These are phyloP conservation scores for Caenorhabditis sp. DNA, from an alignment of 2,888 invertebrate species.

Conservation along the genomic window DNA sequence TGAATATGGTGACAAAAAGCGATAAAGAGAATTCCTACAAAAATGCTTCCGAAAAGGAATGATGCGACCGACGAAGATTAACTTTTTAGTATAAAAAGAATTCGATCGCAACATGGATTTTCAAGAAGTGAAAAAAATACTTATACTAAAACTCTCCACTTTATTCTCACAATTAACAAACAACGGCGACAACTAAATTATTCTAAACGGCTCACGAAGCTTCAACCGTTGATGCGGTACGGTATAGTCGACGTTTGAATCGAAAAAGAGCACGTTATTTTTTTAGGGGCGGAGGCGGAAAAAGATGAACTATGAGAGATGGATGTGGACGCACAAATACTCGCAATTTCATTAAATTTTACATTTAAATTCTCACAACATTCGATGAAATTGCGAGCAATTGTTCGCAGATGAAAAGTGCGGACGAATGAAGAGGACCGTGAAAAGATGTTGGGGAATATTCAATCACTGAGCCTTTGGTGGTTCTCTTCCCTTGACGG, in stretches of 20 bases:
- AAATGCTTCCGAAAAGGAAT: conserved; percentile 16
- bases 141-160: conserved; percentile 58
- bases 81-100: conserved; percentile 51
- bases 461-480: conserved; percentile 72
- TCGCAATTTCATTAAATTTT: conserved; percentile 61
- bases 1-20: conserved; percentile 30
- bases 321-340: conserved; percentile 32
- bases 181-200: conserved; percentile 49
- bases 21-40: conserved; percentile 41
- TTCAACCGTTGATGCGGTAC: neutral
- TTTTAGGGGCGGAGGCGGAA: conserved; percentile 15
- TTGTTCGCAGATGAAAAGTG: conserved; percentile 49
- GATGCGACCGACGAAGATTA: conserved; percentile 2
- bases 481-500: conserved; percentile 81
- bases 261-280: conserved; percentile 38
- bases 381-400: conserved; percentile 57
- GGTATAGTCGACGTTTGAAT: conserved; percentile 12
- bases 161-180: conserved; percentile 63
- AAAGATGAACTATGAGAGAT: conserved; percentile 37
- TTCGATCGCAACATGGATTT: neutral
- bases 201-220: conserved; percentile 42
- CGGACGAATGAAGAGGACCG: conserved; percentile 22
- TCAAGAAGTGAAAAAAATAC: conserved; percentile 18
- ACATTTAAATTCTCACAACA: conserved; percentile 44
- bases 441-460: neutral